Conservation (phyloP, 2,797 vertebrate species). For the Arnoldichthys spilopterus region DNA sequence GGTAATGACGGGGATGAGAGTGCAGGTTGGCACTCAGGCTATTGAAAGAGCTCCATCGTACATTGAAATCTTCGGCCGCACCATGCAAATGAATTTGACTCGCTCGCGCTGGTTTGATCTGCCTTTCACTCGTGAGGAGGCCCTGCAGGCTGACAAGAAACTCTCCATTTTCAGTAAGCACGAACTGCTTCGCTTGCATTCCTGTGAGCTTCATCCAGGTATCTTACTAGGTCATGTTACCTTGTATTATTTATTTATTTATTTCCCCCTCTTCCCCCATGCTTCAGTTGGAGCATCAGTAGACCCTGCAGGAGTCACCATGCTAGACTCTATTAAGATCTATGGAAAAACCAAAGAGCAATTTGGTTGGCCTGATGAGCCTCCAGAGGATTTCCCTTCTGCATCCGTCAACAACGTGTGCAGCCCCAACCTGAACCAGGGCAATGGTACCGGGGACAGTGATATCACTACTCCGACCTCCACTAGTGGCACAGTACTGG, state of each 20-base stretch:
- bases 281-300: slow-evolving; percentile 92
- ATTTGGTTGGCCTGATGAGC: slow-evolving; percentile 98
- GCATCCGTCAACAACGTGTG: slow-evolving; percentile 94
- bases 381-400: slow-evolving; percentile 94
- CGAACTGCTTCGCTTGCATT: not conserved
- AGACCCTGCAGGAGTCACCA: slow-evolving; percentile 98
- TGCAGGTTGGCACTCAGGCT: slow-evolving; percentile 96
- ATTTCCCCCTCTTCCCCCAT: not conserved
- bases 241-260: not conserved
- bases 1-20: slow-evolving; percentile 99
- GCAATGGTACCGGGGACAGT: slow-evolving; percentile 86
- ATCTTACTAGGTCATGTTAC: not conserved
- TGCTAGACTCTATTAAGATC: slow-evolving; percentile 97
- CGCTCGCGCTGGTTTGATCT: slow-evolving; percentile 98
- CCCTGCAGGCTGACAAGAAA: slow-evolving; percentile 97
- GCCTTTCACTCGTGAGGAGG: slow-evolving; percentile 96
- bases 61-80: slow-evolving; percentile 95
- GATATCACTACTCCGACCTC: slow-evolving; percentile 85
- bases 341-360: slow-evolving; percentile 99
- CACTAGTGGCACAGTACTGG: slow-evolving; percentile 87
- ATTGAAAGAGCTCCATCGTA: slow-evolving; percentile 95
- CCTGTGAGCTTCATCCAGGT: not conserved
- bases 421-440: slow-evolving; percentile 92
- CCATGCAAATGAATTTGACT: slow-evolving; percentile 96
- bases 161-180: slow-evolving; percentile 94